Conservation (phyloP, 2,797 vertebrate genomes). For the Nannoperca australis region DNA sequence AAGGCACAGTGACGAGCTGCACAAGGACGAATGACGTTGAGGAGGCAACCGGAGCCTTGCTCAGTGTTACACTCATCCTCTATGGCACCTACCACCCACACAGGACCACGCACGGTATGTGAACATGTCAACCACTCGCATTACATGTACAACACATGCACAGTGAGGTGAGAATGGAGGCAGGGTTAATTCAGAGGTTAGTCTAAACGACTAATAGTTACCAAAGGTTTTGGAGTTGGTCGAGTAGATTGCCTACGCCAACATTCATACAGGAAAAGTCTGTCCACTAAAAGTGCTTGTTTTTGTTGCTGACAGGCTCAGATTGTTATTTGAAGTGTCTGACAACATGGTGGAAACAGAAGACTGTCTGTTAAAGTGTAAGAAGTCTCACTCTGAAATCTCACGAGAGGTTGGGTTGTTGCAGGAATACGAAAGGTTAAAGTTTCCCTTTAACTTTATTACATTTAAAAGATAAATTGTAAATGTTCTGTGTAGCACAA, state of each 20-base stretch:
- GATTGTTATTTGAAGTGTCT: no score
- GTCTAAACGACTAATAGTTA: no score
- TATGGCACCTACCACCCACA: slow-evolving; percentile 71
- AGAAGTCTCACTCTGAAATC: no score
- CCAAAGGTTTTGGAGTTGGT: no score
- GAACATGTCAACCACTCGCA: slow-evolving; percentile 20
- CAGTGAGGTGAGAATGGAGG: slow-evolving; percentile 34
- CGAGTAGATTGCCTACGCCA: no score
- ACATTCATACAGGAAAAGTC: no score
- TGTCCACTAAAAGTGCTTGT: no score
- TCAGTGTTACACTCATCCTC: slow-evolving; percentile 69
- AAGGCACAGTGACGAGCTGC: slow-evolving; percentile 61
- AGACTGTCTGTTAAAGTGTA: no score
- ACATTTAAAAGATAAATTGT: neutral
- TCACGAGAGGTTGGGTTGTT: no score
- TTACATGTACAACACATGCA: slow-evolving; percentile 43
- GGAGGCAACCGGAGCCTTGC: slow-evolving; percentile 63
- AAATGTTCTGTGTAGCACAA: neutral
- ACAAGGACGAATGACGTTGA: slow-evolving; percentile 54
- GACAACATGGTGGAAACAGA: no score
- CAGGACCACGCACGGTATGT: slow-evolving; percentile 56
- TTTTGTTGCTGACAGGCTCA: no score
- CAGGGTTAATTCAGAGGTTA: slow-evolving; percentile 23
- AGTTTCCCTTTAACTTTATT: neutral
- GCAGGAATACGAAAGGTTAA: no score